Conservation (phyloP, 2,113 vertebrate species). For the Eulemur rufifrons region DNA sequence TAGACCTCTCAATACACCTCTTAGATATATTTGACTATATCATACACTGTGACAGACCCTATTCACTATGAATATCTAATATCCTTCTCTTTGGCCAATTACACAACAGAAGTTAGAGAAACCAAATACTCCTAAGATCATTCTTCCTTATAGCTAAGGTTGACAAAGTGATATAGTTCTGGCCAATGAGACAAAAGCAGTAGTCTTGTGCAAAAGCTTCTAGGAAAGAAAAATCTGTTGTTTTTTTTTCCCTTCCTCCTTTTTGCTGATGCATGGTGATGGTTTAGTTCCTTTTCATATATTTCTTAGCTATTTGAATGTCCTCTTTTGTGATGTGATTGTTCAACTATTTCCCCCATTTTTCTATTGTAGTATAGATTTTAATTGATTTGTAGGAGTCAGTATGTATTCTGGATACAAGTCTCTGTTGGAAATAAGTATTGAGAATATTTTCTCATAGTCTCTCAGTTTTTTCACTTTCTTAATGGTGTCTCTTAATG, state of each 20-base stretch:
- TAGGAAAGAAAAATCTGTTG: not conserved
- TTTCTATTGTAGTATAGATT: not conserved
- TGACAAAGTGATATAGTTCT: not conserved
- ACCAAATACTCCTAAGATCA: not conserved
- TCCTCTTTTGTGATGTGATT: not conserved
- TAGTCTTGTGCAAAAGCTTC: not conserved
- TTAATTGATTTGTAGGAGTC: not conserved
- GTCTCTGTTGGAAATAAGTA: not conserved
- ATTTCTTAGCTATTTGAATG: not conserved
- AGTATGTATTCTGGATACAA: not conserved
- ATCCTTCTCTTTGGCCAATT: not conserved
- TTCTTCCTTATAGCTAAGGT: not conserved
- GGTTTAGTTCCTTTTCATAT: not conserved
- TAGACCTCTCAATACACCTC: not conserved
- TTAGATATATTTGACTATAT: not conserved
- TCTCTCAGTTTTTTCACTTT: not conserved
- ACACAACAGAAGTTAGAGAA: not conserved
- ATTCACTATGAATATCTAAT: not conserved
- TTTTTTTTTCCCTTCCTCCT: not conserved
- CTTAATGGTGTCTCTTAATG: not conserved
- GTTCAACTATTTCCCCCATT: not conserved
- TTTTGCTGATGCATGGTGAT: not conserved
- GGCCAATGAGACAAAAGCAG: not conserved
- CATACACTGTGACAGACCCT: not conserved
- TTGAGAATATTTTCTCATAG: not conserved